These are phyloP conservation scores for Callyntrura guangdongensis DNA, from an alignment of 2,888 invertebrate genomes.

Conservation along the genomic window DNA sequence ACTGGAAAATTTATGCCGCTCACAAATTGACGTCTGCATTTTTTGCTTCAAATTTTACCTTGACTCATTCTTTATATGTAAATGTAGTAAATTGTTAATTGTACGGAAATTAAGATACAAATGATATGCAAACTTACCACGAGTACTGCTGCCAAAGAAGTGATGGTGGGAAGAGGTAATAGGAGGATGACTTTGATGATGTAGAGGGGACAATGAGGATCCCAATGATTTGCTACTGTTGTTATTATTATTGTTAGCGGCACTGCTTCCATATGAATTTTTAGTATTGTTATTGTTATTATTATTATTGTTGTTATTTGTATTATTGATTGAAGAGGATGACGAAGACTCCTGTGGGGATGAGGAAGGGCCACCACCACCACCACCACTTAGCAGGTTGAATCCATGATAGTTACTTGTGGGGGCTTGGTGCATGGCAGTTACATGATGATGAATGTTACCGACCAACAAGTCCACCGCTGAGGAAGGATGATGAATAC, in stretches of 20 bases:
- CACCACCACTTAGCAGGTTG: constrained; percentile 61
- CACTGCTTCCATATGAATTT: constrained; percentile 54
- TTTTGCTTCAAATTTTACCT: no score
- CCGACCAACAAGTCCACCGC: constrained; percentile 67
- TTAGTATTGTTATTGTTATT: constrained; percentile 67
- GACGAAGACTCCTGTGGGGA: constrained; percentile 60
- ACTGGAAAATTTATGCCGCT: background rate
- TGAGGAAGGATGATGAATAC: constrained; percentile 69
- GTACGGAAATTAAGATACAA: no score
- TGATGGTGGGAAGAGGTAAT: constrained; percentile 40
- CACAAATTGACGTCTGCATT: background rate
- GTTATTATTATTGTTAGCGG: constrained; percentile 36
- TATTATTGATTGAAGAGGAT: constrained; percentile 26
- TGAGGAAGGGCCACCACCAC: constrained; percentile 47
- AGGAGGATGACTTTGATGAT: constrained; percentile 50
- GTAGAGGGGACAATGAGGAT: constrained; percentile 64
- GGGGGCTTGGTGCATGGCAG: constrained; percentile 66
- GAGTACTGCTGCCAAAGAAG: constrained; percentile 70
- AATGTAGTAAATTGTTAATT: no score
- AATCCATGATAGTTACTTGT: constrained; percentile 64
- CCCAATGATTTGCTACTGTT: constrained; percentile 43
- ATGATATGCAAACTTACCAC: constrained; percentile 57
- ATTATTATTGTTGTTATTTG: constrained; percentile 62
- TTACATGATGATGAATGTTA: constrained; percentile 70
- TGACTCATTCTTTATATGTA: no score